Base-by-base conservation (phyloP, 2,113 vertebrate species). In the Chaetodon trifascialis region DNA sequence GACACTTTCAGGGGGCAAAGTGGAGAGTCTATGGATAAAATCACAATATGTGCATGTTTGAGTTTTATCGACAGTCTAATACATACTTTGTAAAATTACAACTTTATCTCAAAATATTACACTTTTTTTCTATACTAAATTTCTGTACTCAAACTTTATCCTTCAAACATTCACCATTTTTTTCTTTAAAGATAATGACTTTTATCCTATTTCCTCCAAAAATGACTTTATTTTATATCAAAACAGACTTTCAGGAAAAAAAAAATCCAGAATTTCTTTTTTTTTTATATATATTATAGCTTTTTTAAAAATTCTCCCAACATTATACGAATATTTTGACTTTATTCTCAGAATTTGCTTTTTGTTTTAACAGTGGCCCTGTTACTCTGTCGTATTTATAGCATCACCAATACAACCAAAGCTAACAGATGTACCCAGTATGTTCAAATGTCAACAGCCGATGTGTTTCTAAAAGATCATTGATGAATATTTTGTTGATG, bases 401-500 rank as follows among this genome's bases (percentile, higher is more conserved):
- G 30, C 60, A 16, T 69, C 47, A 68, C 25, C 58, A 44, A 11
- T 2, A 74, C 64, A 76, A 46, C 65, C 55, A 21, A 4, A 56
- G 46, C 60, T 49, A 67, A 86, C 54, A 69, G 17, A 3, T 14
- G 38, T 23, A 21, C 62, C 42, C 11, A 36, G 30, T 1, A 38
- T 60, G 47, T 38, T 36, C 70, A 65, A 19, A 54, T 30, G 66
- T 16, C 55, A 21, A 62, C 72, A 34, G 56, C 38, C 59, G 7
- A 14, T 30, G 42, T n/a, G 49, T 67, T 40, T 14, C 23, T 42
- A 11, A 49, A 46, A 36, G 30, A 54, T 80, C 1, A 36, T 49
- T 44, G 47, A 71, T 70, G 16, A 66, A 70, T 36, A 23, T 16
- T 30, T 58, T 30, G 66, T 54, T 36, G 67, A 84, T 78, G 75